Conservation (phyloP, 2,888 invertebrate species). For the Bombyx huttoni region DNA sequence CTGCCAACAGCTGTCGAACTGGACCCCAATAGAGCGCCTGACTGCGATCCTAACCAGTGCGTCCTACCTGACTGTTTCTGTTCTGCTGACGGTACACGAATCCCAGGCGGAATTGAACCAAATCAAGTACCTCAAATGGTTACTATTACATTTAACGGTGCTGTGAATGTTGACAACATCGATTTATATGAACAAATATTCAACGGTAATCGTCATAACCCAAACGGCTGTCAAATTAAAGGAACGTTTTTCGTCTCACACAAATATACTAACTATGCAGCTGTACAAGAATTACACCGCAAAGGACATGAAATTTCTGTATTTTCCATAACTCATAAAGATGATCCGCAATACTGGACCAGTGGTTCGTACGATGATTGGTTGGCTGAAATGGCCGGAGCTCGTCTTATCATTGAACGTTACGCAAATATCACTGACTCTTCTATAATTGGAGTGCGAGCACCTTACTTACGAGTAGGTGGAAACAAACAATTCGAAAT, state of each 20-base stretch:
- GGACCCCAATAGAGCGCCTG: constrained; percentile 93
- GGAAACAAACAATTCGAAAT: constrained; percentile 97
- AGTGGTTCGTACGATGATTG: constrained; percentile 91
- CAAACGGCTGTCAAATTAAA: constrained; percentile 90
- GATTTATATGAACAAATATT: constrained; percentile 93
- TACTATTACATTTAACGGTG: constrained; percentile 93
- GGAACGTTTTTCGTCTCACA: constrained; percentile 94
- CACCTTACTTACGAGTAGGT: constrained; percentile 91
- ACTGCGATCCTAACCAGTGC: constrained; percentile 91
- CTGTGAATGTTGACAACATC: constrained; percentile 93
- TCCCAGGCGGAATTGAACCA: constrained; percentile 87
- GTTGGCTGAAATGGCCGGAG: constrained; percentile 96
- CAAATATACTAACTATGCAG: constrained; percentile 93
- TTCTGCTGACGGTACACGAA: constrained; percentile 91
- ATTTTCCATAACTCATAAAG: constrained; percentile 93
- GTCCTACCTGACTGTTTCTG: constrained; percentile 93
- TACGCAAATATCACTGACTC: constrained; percentile 94
- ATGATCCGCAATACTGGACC: constrained; percentile 92
- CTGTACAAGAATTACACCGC: constrained; percentile 89
- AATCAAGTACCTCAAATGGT: constrained; percentile 94
- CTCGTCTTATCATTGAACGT: constrained; percentile 86
- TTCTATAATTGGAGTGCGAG: constrained; percentile 89
- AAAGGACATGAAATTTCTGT: constrained; percentile 93
- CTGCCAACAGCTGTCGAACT: constrained; percentile 81
- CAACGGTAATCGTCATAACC: constrained; percentile 87